Base-by-base conservation (phyloP, 2,888 invertebrate genomes). In the Acleris emargana region DNA sequence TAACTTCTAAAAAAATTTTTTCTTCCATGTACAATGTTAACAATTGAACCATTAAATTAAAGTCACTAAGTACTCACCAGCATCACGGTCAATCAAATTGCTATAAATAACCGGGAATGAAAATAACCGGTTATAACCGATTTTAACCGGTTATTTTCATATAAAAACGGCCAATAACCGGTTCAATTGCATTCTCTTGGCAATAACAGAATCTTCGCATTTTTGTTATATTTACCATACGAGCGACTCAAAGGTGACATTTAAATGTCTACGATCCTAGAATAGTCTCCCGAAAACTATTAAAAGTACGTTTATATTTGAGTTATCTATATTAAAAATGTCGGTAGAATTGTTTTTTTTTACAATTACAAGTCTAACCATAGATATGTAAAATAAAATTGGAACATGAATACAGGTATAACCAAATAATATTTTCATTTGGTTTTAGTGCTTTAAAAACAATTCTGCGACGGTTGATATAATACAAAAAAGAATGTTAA, bases 311-410 rank as follows among this genome's bases (percentile, higher is more conserved):
- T 49, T 59, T 61, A 66, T 47, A 17, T 38, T 61, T 61, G 66
- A 55, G 47, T 66, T 66, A 66, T 57, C 61, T 66, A 66, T 60
- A 60, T 66, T 66, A 45, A 55, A 57, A 47, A 45, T 45, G 49
- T 66, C 57, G 51, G 66, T 64, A 55, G 45, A 60, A 57, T 66
- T 55, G 60, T 17, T 38, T 38, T 45, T 51, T 52, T 57, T 25
- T 45, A 47, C 32, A 32, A 32, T 32, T 63, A 52, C 42, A 64
- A 64, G 18, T 59, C 49, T 59, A 60, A 16, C n/a, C 28, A 59
- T 50, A 60, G 50, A 55, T 60, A 55, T 55, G 32, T 60, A 17
- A 55, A 64, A 64, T n/a, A 55, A 64, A 55, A 60, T 50, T 60
- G 59, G 16, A 55, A 64, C 54, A 13, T 38, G 38, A 13, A 38